Conservation (phyloP, 2,113 vertebrate genomes). For the Aphelocoma coerulescens region DNA sequence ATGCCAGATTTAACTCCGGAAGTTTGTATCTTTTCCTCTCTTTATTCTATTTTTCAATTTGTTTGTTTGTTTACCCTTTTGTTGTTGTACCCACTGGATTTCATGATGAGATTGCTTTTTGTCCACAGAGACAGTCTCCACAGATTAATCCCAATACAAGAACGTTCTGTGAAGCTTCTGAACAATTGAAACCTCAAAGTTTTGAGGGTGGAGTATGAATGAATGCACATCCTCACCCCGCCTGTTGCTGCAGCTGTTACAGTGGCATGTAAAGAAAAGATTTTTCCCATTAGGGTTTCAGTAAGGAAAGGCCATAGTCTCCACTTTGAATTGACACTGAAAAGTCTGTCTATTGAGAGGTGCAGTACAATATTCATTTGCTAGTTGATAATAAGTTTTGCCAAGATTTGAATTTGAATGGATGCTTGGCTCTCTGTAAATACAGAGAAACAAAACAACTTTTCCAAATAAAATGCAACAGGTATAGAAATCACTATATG, state of each 20-base stretch:
- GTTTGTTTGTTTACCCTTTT: not conserved
- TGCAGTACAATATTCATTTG: not conserved
- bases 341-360: not conserved
- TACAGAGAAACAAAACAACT: not conserved
- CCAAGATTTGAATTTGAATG: not conserved
- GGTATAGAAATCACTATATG: not conserved
- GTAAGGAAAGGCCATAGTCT: not conserved
- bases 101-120: slow-evolving; percentile 19
- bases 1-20: not conserved
- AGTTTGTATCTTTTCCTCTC: not conserved
- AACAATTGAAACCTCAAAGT: not conserved
- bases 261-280: not conserved
- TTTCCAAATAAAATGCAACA: not conserved
- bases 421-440: not conserved
- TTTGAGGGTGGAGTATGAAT: not conserved
- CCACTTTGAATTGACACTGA: not conserved
- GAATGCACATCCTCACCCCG: not conserved
- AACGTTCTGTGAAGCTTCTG: not conserved
- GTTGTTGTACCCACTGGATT: not conserved
- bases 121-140: not conserved
- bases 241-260: not conserved
- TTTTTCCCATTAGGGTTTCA: not conserved
- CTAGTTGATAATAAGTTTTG: not conserved
- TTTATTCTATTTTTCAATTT: not conserved
- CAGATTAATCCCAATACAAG: not conserved